Evolutionary conservation across 1,140 invertebrate genomes (phyloP).

Genomic region (Calliopsis andreniformis): DNA sequence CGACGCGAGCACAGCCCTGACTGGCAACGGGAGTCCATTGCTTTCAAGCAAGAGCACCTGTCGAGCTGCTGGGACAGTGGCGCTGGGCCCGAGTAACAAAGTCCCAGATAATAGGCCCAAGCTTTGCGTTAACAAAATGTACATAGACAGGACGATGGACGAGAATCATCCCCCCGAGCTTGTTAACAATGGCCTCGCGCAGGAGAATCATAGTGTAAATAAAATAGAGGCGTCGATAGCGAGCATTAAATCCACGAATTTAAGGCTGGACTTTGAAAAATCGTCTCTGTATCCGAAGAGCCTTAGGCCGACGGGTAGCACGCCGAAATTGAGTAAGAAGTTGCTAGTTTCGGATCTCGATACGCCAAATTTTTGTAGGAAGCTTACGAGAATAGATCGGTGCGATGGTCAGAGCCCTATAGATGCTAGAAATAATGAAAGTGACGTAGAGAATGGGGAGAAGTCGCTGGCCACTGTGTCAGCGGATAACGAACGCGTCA

Average conservation of each 20-base stretch:
- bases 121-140: conserved; percentile 4
- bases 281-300: conserved; percentile 63
- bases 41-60: conserved; percentile 21
- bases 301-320: conserved; percentile 66
- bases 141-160: conserved; percentile 12
- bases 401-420: not conserved
- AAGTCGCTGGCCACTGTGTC: not conserved
- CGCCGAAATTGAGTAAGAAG: conserved; percentile 74
- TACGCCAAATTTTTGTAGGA: conserved; percentile 61
- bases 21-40: conserved; percentile 11
- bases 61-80: not conserved
- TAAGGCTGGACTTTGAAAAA: conserved; percentile 48
- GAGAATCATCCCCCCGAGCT: conserved; percentile 45
- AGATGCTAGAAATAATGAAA: not conserved
- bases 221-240: not conserved
- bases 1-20: conserved; percentile 16
- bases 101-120: conserved; percentile 21
- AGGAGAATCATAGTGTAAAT: not conserved
- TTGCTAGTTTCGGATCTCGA: conserved; percentile 72
- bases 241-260: not conserved
- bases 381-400: not conserved
- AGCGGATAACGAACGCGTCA: not conserved
- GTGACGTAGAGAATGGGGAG: not conserved
- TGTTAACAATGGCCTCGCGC: not conserved
- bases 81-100: conserved; percentile 46